A percentile compares a stretch with the other conserved stretches of the same genome.
phyloP scores from a whole-genome alignment of 2,888 invertebrate genomes.

The Abrostola tripartita region DNA sequence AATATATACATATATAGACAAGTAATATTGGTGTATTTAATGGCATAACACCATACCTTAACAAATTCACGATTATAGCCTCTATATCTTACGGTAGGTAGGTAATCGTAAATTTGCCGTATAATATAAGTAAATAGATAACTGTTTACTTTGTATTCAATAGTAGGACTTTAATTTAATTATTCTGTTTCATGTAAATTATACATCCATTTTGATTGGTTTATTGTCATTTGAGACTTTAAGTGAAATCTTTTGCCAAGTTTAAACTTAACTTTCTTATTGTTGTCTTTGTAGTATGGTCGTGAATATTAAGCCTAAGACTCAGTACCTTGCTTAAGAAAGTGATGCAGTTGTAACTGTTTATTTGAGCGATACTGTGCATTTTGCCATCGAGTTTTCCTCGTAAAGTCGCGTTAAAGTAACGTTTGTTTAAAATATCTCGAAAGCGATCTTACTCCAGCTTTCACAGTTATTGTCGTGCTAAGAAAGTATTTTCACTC shows the following conservation, averaged over 20 bases:
- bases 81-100: conserved; percentile 17
- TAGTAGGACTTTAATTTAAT: conserved; percentile 53
- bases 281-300: conserved; percentile 30
- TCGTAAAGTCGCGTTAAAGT: conserved; percentile 31
- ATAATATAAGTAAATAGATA: too few relatives aligned
- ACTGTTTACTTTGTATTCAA: conserved; percentile 41
- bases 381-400: conserved; percentile 22
- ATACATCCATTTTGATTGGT: conserved; percentile 45
- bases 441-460: conserved; percentile 38
- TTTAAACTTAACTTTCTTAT: conserved; percentile 47
- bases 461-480: conserved; percentile 62
- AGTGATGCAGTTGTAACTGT: conserved; percentile 42
- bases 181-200: conserved; percentile 48
- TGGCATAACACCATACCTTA: neutral
- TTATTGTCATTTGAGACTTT: conserved; percentile 41
- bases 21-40: too few relatives aligned
- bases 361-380: conserved; percentile 26
- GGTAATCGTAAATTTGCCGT: conserved; percentile 27
- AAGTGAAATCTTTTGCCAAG: conserved; percentile 44
- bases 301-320: conserved; percentile 50
- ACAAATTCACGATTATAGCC: conserved; percentile 12
- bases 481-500: conserved; percentile 59
- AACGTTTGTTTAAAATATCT: conserved; percentile 58
- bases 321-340: conserved; percentile 38
- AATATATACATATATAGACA: too few relatives aligned